Percentiles rank a stretch among this genome's conserved stretches.
Conservation (phyloP, 64 coral and sea anemone species). For the Hydrozoanthus tunicans region DNA sequence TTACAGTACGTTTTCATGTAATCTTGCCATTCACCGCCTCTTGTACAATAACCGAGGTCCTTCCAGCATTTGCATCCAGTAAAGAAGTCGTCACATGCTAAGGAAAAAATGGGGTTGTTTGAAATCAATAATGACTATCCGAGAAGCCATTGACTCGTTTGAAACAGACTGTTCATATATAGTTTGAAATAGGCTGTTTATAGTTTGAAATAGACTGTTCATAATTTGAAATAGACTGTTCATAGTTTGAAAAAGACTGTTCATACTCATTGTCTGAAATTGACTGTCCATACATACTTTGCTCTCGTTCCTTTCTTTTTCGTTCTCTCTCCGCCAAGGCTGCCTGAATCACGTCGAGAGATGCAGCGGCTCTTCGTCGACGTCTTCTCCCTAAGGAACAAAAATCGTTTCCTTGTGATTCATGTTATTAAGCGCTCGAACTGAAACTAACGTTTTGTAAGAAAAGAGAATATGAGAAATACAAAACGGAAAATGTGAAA, state of each 20-base stretch:
- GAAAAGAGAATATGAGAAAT: background rate
- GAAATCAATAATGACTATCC: background rate
- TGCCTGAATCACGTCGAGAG: background rate
- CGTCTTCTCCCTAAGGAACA: background rate
- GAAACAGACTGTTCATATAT: no score
- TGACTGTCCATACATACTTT: background rate
- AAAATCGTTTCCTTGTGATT: background rate
- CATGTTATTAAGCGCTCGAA: background rate
- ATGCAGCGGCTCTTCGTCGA: background rate
- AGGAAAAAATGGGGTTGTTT: background rate
- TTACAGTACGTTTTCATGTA: constrained; percentile 34
- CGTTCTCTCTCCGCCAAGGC: background rate
- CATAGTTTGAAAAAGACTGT: background rate
- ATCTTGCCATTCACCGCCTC: background rate
- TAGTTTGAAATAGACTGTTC: background rate
- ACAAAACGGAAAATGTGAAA: no score
- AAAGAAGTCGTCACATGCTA: constrained; percentile 39
- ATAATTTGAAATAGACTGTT: background rate
- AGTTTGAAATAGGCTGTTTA: background rate
- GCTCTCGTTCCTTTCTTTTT: background rate
- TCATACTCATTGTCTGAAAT: background rate
- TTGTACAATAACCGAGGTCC: background rate
- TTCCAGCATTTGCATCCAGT: constrained; percentile 39
- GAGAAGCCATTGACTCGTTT: no score
- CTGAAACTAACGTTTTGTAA: background rate